phyloP scores from a whole-genome alignment of 1,140 invertebrate species.

The Orius insidiosus region DNA sequence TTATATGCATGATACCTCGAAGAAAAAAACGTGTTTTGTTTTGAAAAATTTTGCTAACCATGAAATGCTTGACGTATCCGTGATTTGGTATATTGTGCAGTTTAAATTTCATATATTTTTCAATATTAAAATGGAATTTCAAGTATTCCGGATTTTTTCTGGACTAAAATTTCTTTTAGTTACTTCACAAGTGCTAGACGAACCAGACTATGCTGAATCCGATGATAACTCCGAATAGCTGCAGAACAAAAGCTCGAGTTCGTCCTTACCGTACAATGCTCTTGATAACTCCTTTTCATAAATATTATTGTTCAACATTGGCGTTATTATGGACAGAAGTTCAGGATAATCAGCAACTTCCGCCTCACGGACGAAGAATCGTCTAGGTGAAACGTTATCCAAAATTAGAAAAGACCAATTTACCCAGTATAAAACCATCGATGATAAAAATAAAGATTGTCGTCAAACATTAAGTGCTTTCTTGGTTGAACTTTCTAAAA shows the following conservation, averaged over 20 bases:
- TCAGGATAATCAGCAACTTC: no score
- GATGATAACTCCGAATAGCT: no score
- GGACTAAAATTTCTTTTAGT: neutral
- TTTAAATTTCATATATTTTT: neutral
- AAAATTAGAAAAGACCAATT: neutral
- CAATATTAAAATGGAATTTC: conserved; percentile 4
- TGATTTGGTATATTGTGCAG: neutral
- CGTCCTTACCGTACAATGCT: no score
- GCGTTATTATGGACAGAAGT: no score
- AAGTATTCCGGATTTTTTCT: conserved; percentile 7
- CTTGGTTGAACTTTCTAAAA: conserved; percentile 5
- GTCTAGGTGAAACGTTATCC: no score
- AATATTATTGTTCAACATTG: no score
- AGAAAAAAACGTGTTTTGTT: neutral
- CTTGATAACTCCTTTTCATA: no score
- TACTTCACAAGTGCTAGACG: no score
- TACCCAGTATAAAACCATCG: conserved; percentile 4
- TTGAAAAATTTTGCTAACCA: conserved; percentile 1
- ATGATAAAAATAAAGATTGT: conserved; percentile 5
- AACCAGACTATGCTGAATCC: no score
- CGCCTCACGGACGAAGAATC: no score
- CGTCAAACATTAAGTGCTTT: conserved; percentile 3
- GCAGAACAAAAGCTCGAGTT: no score
- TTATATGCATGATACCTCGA: neutral
- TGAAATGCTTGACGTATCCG: conserved; percentile 7